These are phyloP conservation scores for Anas platyrhynchos DNA, from an alignment of 2,113 vertebrate species.

Conservation along the genomic window DNA sequence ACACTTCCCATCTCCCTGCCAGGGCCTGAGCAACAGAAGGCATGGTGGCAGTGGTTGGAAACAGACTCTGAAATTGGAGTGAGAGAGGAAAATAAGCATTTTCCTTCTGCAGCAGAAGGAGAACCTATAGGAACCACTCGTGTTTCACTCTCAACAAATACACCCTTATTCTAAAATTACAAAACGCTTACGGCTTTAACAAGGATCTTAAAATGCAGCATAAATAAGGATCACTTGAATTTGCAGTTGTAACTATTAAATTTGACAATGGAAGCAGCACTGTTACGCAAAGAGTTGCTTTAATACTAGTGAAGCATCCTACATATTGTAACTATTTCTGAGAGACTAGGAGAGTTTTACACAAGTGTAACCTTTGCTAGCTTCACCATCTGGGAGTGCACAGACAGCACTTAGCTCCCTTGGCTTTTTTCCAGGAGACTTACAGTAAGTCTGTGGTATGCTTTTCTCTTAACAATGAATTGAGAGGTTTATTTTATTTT, in stretches of 20 bases:
- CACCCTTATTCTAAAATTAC: neutral
- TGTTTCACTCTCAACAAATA: neutral
- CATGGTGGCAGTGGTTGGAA: neutral
- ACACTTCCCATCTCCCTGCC: constrained; percentile 38
- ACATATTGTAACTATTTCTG: constrained; percentile 15
- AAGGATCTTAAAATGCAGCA: neutral
- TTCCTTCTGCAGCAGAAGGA: neutral
- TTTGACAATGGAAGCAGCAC: neutral
- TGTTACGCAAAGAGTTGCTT: constrained; percentile 26
- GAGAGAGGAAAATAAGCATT: neutral
- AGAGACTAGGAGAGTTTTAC: neutral
- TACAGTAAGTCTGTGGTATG: neutral
- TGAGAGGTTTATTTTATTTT: neutral
- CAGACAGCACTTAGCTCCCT: constrained; percentile 20
- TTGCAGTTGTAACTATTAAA: neutral
- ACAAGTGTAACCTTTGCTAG: neutral
- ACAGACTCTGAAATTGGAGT: neutral
- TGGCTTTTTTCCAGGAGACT: constrained; percentile 49
- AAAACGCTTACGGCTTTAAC: neutral
- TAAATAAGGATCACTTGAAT: neutral
- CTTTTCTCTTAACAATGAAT: constrained; percentile 14
- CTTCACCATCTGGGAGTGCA: constrained; percentile 39
- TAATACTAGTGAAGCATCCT: neutral
- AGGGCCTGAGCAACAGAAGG: constrained; percentile 44
- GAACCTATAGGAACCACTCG: neutral